Base-by-base conservation (phyloP, 2,113 vertebrate species). In the Stomatorhinus ivindoensis region DNA sequence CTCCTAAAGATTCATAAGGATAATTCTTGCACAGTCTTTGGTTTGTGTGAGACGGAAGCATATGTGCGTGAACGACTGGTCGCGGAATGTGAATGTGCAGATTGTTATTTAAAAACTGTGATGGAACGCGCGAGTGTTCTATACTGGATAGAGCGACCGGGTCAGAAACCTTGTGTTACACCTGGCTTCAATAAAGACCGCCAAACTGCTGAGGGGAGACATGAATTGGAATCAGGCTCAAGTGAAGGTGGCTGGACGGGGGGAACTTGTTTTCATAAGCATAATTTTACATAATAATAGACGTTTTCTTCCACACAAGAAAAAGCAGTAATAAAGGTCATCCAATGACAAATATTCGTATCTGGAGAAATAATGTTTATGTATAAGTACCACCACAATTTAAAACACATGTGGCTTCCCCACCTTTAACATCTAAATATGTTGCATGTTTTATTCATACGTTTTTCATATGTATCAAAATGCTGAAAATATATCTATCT, bases 221-320 rank as follows among this genome's bases (percentile, higher is more conserved):
- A 88, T 90, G 92, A 94, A 93, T 93, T 94, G 95, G 92, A 95
- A 92, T 95, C 95, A 92, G 94, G 92, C 92, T 95, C 90, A 91
- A 95, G 95, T 95, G 95, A 96, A 95, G 94, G 95, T 95, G 93
- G 95, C 92, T 53, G 65, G 91, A 93, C 90, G 91, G 93, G 92
- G 90, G 93, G 92, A 93, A 93, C 92, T 93, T 94, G 58, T 96
- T 96, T 96, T 96, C 94, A 95, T 95, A 95, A 95, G 96, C 94
- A 96, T 96, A 96, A 95, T 94, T 96, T 96, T 96, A 95, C 95
- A 96, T 96, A 96, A 95, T 96, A 95, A 96, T 95, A 92, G 88
- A 31, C 65, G 24, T 92, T 93, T 88, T 80, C 90, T 90, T 91
- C 91, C 91, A 92, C 94, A 93, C 94, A 95, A 96, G 92, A 95